Percentiles rank a stretch among this genome's conserved stretches.
Conservation (phyloP, 2,113 vertebrate species). For the Diadophis punctatus region DNA sequence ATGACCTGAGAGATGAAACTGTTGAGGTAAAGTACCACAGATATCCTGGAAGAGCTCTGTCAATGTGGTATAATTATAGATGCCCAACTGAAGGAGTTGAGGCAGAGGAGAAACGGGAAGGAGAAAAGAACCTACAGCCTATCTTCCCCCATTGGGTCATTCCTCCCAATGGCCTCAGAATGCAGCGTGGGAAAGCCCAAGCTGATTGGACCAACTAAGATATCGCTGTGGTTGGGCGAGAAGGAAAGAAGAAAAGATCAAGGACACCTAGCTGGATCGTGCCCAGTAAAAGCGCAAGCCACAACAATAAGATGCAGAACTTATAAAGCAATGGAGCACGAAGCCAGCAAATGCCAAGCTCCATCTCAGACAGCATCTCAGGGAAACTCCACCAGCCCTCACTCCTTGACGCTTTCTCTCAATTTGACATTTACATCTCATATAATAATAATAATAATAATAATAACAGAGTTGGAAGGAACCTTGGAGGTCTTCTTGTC, state of each 20-base stretch:
- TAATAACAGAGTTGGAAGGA: too few relatives aligned
- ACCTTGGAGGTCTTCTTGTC: too few relatives aligned
- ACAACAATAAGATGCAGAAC: not conserved
- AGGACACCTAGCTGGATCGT: not conserved
- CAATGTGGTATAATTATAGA: not conserved
- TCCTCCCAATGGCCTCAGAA: not conserved
- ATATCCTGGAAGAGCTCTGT: not conserved
- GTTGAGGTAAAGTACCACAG: not conserved
- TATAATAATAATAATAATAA: too few relatives aligned
- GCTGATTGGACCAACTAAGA: not conserved
- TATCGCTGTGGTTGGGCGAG: not conserved
- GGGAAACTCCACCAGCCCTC: not conserved
- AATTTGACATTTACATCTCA: too few relatives aligned
- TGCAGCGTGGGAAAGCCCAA: not conserved
- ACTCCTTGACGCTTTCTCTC: not conserved
- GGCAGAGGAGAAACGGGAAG: not conserved
- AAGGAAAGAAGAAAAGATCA: not conserved
- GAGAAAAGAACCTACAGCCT: not conserved
- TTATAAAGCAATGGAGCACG: not conserved
- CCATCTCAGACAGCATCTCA: not conserved
- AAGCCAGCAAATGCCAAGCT: not conserved
- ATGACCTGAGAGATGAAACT: not conserved
- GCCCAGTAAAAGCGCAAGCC: not conserved
- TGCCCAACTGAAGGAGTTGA: not conserved
- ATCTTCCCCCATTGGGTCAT: not conserved